A percentile compares a stretch with the other conserved stretches of the same genome.
phyloP scores from a whole-genome alignment of 2,888 invertebrate species.

The Nebria salina region DNA sequence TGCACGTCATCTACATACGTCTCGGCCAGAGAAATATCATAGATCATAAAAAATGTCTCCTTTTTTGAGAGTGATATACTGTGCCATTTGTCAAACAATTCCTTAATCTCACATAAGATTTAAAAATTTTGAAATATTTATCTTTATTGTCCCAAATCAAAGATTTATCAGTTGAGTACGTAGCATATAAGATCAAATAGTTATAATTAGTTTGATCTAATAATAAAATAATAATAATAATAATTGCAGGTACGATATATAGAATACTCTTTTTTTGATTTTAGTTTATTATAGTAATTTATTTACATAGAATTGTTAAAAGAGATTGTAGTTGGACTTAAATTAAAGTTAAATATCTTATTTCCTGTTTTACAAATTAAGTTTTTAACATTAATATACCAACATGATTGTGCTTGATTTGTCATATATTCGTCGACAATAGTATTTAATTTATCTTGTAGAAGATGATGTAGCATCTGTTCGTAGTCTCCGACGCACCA shows the following conservation, averaged over 20 bases:
- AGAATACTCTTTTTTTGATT: no score
- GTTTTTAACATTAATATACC: slow-evolving; percentile 65
- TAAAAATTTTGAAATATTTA: no score
- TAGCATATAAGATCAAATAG: no score
- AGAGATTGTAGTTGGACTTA: slow-evolving; percentile 43
- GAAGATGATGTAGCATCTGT: slow-evolving; percentile 62
- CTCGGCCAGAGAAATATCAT: slow-evolving; percentile 65
- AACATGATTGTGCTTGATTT: slow-evolving; percentile 61
- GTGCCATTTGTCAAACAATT: no score
- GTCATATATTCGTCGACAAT: slow-evolving; percentile 59
- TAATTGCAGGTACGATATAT: no score
- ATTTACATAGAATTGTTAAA: not conserved
- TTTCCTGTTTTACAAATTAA: slow-evolving; percentile 80
- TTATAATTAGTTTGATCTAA: no score
- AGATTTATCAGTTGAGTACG: no score
- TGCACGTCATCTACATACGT: slow-evolving; percentile 61
- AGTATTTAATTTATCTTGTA: slow-evolving; percentile 66
- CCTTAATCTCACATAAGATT: no score
- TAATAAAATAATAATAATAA: no score
- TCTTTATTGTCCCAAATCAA: no score
- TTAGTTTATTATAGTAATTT: not conserved
- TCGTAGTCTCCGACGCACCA: slow-evolving; percentile 80
- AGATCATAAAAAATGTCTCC: slow-evolving; percentile 62
- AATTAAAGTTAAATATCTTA: slow-evolving; percentile 71
- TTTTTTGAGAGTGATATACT: not conserved